These are phyloP conservation scores for Gastracanthus pulcherrimus DNA, from an alignment of 2,888 invertebrate species.

Conservation along the genomic window DNA sequence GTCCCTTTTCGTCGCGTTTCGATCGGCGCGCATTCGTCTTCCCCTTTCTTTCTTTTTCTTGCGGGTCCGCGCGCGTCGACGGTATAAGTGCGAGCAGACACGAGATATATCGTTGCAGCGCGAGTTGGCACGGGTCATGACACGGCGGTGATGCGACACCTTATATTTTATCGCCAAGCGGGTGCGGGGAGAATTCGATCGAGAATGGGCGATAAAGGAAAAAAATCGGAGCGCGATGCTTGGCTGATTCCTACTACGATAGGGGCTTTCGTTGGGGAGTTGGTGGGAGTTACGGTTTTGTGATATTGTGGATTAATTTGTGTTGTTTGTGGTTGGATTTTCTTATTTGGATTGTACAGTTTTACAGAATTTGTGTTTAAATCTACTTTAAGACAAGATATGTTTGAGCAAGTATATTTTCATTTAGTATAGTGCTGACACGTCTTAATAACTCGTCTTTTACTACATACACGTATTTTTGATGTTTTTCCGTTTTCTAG, in stretches of 20 bases:
- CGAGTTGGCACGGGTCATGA: slow-evolving; percentile 20
- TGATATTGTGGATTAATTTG: neutral
- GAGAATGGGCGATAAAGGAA: neutral
- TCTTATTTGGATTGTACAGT: too few species aligned
- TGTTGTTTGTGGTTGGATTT: too few species aligned
- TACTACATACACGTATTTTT: too few species aligned
- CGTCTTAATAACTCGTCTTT: too few species aligned
- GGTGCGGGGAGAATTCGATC: neutral
- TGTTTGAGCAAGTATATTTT: too few species aligned
- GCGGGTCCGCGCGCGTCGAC: too few species aligned
- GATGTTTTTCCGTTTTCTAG: too few species aligned
- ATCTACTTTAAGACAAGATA: too few species aligned
- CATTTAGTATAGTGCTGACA: too few species aligned
- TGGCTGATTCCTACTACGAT: neutral
- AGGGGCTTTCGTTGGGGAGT: neutral
- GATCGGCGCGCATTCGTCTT: neutral
- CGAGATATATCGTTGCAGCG: slow-evolving; percentile 9
- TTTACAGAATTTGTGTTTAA: too few species aligned
- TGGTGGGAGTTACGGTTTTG: neutral
- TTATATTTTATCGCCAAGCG: too few species aligned
- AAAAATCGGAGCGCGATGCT: neutral
- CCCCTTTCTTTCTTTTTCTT: neutral
- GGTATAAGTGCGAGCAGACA: slow-evolving; percentile 2
- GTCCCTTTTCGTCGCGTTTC: neutral
- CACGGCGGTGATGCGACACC: slow-evolving; percentile 13